These are phyloP conservation scores for Byasa hedistus DNA, from an alignment of 2,888 invertebrate species.

Conservation along the genomic window DNA sequence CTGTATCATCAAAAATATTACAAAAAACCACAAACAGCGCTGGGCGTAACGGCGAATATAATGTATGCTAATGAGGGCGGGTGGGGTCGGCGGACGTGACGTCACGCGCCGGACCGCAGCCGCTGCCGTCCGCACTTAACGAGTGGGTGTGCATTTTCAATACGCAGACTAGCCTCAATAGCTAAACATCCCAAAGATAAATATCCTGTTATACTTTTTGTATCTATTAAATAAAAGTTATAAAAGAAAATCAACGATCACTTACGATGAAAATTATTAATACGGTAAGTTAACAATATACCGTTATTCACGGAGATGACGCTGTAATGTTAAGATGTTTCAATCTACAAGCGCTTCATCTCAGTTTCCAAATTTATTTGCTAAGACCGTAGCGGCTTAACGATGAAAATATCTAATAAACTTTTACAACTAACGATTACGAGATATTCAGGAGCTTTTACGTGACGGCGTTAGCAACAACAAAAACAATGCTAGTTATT, in stretches of 20 bases:
- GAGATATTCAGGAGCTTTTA: neutral
- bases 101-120: conserved; percentile 75
- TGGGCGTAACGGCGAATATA: conserved; percentile 73
- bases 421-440: neutral
- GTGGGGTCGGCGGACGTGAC: conserved; percentile 67
- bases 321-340: neutral
- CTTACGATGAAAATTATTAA: no score
- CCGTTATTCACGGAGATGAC: no score
- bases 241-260: no score
- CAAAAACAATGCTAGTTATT: conserved; percentile 59
- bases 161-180: conserved; percentile 51
- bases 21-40: conserved; percentile 64
- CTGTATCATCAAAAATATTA: conserved; percentile 65
- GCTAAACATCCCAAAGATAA: conserved; percentile 40
- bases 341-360: neutral
- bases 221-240: neutral
- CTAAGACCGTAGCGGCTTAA: neutral
- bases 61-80: conserved; percentile 78
- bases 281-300: no score
- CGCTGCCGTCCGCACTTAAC: conserved; percentile 63
- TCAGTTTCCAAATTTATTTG: neutral
- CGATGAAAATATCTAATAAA: neutral
- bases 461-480: conserved; percentile 56
- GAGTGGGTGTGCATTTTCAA: conserved; percentile 73
- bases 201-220: neutral